Conservation (phyloP, 2,113 vertebrate species). For the Calonectris borealis region DNA sequence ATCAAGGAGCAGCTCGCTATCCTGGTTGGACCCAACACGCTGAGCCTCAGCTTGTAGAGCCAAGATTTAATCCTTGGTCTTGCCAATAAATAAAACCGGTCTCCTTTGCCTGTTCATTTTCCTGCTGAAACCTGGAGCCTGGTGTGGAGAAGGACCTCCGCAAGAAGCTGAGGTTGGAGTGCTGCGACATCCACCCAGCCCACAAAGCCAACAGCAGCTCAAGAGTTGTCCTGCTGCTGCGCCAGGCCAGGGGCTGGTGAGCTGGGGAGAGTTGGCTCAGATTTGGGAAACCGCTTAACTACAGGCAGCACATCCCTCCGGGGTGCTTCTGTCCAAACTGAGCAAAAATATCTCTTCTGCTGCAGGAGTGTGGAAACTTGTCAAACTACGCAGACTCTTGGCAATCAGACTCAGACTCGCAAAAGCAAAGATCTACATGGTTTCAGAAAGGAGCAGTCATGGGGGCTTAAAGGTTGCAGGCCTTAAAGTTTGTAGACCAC, state of each 20-base stretch:
- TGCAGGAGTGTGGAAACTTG: not conserved
- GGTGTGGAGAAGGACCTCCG: not conserved
- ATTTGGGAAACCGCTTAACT: not conserved
- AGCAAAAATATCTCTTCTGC: not conserved
- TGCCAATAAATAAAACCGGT: not conserved
- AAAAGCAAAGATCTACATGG: not conserved
- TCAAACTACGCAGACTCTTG: not conserved
- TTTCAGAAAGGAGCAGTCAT: not conserved
- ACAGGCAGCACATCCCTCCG: not conserved
- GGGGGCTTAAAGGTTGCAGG: not conserved
- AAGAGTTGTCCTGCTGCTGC: not conserved
- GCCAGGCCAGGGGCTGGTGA: not conserved
- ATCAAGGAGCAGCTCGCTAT: not conserved
- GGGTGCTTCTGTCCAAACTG: not conserved
- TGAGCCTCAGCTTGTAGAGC: not conserved
- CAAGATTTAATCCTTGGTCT: not conserved
- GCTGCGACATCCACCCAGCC: not conserved
- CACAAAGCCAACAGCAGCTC: not conserved
- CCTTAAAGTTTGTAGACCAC: not conserved
- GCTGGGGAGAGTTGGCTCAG: not conserved
- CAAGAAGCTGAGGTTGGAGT: not conserved
- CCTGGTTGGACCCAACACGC: not conserved
- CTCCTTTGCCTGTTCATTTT: not conserved
- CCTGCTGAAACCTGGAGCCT: not conserved
- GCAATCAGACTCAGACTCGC: not conserved